These are phyloP conservation scores for Dasypolia templi DNA, from an alignment of 2,888 invertebrate genomes.

Conservation along the genomic window DNA sequence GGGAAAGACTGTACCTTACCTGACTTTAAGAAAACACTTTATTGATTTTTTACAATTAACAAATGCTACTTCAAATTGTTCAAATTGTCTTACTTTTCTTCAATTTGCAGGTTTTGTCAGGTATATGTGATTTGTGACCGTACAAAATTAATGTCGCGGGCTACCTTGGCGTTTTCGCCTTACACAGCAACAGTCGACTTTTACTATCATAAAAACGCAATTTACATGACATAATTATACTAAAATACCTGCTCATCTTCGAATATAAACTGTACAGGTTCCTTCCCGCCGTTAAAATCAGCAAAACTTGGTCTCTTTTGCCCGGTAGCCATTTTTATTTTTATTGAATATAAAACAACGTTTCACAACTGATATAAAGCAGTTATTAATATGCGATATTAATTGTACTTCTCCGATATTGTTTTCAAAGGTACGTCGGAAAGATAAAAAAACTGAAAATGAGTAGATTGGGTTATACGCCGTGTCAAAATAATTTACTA, in stretches of 20 bases:
- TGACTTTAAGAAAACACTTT: background rate
- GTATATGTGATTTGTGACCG: too few species aligned
- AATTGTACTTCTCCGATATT: background rate
- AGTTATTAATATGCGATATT: background rate
- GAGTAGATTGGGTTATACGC: background rate
- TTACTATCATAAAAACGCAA: background rate
- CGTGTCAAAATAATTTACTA: background rate
- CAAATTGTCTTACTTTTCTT: too few species aligned
- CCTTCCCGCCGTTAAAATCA: conserved; percentile 58
- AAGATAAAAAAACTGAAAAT: conserved; percentile 30
- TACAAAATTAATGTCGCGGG: background rate
- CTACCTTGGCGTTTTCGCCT: background rate
- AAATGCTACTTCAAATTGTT: too few species aligned
- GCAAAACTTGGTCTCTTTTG: conserved; percentile 38
- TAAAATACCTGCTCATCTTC: conserved; percentile 77
- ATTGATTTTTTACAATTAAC: background rate
- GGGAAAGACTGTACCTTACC: too few species aligned
- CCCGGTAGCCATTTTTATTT: conserved; percentile 20
- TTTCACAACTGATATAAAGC: background rate
- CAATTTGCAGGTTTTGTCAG: too few species aligned
- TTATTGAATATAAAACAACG: background rate
- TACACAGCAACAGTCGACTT: background rate
- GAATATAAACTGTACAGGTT: conserved; percentile 68
- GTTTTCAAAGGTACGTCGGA: background rate
- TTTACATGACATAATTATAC: background rate